Conservation (phyloP, 2,888 invertebrate genomes). For the Ennomos quercinarius region DNA sequence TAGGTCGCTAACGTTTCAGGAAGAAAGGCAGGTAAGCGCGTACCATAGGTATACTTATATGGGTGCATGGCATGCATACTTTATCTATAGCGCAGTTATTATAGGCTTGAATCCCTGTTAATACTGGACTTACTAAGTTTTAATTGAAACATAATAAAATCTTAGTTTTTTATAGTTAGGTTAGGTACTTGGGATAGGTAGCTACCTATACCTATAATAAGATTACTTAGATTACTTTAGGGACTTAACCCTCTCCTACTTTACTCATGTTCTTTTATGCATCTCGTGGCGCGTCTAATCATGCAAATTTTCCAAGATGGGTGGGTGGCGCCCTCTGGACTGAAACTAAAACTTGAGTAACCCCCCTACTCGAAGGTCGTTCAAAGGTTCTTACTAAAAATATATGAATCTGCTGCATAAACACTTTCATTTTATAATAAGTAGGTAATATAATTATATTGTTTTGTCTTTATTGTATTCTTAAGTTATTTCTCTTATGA, state of each 20-base stretch:
- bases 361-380: conserved; percentile 77
- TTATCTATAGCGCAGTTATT: too few species aligned
- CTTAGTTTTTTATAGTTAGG: too few species aligned
- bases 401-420: conserved; percentile 68
- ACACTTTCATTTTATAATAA: conserved; percentile 73
- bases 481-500: neutral
- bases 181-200: too few species aligned
- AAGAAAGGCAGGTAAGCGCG: too few species aligned
- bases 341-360: conserved; percentile 76
- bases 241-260: conserved; percentile 44
- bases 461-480: conserved; percentile 38
- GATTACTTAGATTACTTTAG: conserved; percentile 31
- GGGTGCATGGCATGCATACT: too few species aligned
- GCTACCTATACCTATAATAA: too few species aligned
- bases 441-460: too few species aligned
- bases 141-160: too few species aligned
- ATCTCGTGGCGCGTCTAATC: conserved; percentile 72
- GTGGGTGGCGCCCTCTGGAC: conserved; percentile 67
- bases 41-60: too few species aligned
- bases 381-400: conserved; percentile 77
- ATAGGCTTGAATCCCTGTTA: too few species aligned
- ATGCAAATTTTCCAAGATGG: conserved; percentile 78
- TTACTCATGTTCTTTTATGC: conserved; percentile 58
- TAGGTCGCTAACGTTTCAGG: too few species aligned
- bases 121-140: too few species aligned